Conservation (phyloP, 2,113 vertebrate genomes). For the Burhinus bistriatus region DNA sequence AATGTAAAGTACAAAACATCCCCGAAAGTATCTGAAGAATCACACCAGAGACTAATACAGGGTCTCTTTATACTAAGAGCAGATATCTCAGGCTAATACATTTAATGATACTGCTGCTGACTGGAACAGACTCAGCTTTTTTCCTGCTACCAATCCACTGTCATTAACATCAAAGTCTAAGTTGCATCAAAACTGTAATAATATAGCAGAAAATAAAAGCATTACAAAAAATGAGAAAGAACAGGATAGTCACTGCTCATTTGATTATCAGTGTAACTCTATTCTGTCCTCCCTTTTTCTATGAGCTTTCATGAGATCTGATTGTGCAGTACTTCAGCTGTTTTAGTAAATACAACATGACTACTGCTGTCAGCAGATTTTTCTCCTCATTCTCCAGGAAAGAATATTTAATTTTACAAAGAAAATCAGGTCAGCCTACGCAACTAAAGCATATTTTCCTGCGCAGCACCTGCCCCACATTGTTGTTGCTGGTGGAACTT, state of each 20-base stretch:
- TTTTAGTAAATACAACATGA: slow-evolving; percentile 64
- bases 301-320: not conserved
- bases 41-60: slow-evolving; percentile 16
- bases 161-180: slow-evolving; percentile 59
- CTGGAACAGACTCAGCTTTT: slow-evolving; percentile 52
- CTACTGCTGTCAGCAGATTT: slow-evolving; percentile 58
- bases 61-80: slow-evolving; percentile 31
- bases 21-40: not conserved
- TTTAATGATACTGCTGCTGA: slow-evolving; percentile 62
- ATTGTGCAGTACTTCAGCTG: slow-evolving; percentile 40
- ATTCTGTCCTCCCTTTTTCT: slow-evolving; percentile 5
- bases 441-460: slow-evolving; percentile 47
- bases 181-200: slow-evolving; percentile 54
- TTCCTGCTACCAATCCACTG: slow-evolving; percentile 33
- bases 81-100: slow-evolving; percentile 49
- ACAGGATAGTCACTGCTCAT: slow-evolving; percentile 32
- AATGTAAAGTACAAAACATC: not conserved
- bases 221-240: not conserved
- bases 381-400: slow-evolving; percentile 61
- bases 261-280: slow-evolving; percentile 50
- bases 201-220: slow-evolving; percentile 55
- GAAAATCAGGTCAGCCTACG: slow-evolving; percentile 56
- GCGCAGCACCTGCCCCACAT: slow-evolving; percentile 18
- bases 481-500: not conserved
- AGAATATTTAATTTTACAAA: slow-evolving; percentile 66